Base-by-base conservation (phyloP, 2,888 invertebrate genomes). In the Drosophila nr. medialis region DNA sequence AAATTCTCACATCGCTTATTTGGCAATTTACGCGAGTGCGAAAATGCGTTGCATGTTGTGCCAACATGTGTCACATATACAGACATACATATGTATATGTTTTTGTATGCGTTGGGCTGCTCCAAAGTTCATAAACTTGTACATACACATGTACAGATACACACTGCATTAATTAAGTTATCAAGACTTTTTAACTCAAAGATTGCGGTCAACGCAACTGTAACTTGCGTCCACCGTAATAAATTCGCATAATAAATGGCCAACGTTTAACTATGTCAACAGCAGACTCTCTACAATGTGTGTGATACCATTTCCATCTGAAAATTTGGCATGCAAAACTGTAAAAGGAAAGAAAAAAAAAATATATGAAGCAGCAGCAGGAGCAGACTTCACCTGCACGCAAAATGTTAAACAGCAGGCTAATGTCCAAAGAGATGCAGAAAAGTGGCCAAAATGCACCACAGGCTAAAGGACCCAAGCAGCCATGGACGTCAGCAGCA, bases 21-120 rank as follows among this genome's bases (percentile, higher is more conserved):
- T 85, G 87, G 83, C 83, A 85, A 87, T 85, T 87, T 85, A 85
- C 85, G 87, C 85, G 85, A 87, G 87, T 87, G 87, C 75, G 85
- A 85, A 85, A 85, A 81, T 85, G 87, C 85, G 68, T 71, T 80
- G 74, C 80, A 69, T 80, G 82, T 82, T 73, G 80, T 80, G 64
- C 75, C 53, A 77, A 76, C 64, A 55, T 13, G 32, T 32, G 32
- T 10, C 32, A 40, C 34, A 27, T 29, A 29, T 55, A 34, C 42
- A 42, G 45, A 48, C 24, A 50, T 5, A 6, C 11, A n/a, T 21
- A 36, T n/a, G n/a, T n/a, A n/a, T 53, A 53, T 55, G 49, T 59
- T 55, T 58, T 38, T 64, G 62, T 54, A 64, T 69, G 64, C 61
- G 60, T 66, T 53, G 59, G 51, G 42, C 48, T 55, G 49, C 59